Evolutionary conservation across 2,113 vertebrate species (phyloP).

Genomic region (Hemiscyllium ocellatum): DNA sequence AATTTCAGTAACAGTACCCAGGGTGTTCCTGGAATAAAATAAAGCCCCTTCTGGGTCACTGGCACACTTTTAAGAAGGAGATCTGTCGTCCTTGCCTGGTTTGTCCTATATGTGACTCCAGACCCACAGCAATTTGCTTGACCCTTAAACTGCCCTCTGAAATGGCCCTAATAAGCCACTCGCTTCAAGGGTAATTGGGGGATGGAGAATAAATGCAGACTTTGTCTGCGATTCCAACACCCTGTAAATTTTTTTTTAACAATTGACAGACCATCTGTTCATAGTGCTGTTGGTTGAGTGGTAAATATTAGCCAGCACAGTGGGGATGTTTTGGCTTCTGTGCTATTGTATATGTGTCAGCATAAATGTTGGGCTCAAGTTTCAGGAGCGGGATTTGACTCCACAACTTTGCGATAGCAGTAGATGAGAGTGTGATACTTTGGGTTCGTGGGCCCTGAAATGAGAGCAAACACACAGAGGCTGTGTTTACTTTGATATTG

Average conservation of each 20-base stretch:
- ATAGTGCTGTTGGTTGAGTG: background rate
- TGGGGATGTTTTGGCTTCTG: background rate
- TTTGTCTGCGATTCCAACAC: background rate
- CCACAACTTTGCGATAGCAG: background rate
- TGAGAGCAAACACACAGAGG: background rate
- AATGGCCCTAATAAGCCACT: background rate
- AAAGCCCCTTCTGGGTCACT: background rate
- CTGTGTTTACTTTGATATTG: background rate
- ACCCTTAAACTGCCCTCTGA: too few relatives aligned
- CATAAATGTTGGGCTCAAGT: background rate
- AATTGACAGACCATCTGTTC: background rate
- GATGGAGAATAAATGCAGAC: background rate
- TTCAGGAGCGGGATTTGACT: background rate
- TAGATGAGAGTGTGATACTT: background rate
- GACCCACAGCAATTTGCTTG: too few relatives aligned
- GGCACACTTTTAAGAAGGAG: background rate
- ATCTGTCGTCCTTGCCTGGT: background rate
- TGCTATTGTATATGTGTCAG: background rate
- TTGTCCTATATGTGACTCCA: background rate
- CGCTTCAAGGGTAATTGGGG: background rate
- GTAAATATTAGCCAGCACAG: background rate
- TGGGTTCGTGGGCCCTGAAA: background rate
- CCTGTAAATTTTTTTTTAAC: background rate
- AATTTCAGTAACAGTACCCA: background rate
- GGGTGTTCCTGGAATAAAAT: background rate